Percentiles rank a stretch among this genome's conserved stretches.
These are phyloP conservation scores for Caenorhabditis japonica DNA, from an alignment of 2,888 invertebrate genomes.

Conservation along the genomic window DNA sequence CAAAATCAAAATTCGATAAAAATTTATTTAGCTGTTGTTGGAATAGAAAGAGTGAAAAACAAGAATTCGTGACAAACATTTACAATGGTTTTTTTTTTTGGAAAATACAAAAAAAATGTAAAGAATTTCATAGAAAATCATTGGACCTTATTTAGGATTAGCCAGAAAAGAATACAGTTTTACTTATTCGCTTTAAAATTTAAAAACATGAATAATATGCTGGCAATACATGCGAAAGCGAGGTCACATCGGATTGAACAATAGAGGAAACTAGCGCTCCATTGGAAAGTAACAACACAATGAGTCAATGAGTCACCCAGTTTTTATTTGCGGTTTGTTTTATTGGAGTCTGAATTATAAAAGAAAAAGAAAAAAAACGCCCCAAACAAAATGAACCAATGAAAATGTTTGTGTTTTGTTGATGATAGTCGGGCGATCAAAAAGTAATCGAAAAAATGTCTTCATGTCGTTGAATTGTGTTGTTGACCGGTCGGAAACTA, in stretches of 20 bases:
- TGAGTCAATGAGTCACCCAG: constrained; percentile 6
- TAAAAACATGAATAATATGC: neutral
- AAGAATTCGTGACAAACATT: no score
- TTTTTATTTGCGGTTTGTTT: no score
- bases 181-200: constrained; percentile 8
- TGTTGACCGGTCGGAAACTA: constrained; percentile 4
- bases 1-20: no score
- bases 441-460: no score
- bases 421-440: no score
- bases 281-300: neutral
- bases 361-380: no score
- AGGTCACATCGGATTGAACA: constrained; percentile 24
- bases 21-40: no score
- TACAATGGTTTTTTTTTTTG: no score
- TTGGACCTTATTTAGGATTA: constrained; percentile 29
- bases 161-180: constrained; percentile 1
- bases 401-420: no score
- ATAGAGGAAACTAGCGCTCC: constrained; percentile 17
- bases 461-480: constrained; percentile 15
- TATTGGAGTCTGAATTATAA: no score
- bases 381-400: no score
- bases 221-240: constrained; percentile 7
- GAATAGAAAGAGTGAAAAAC: constrained; percentile 25
- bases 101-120: no score
- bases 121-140: constrained; percentile 22